A percentile compares a stretch with the other conserved stretches of the same genome.
These are phyloP conservation scores for Casuarius casuarius DNA, from an alignment of 2,113 vertebrate genomes.

Conservation along the genomic window DNA sequence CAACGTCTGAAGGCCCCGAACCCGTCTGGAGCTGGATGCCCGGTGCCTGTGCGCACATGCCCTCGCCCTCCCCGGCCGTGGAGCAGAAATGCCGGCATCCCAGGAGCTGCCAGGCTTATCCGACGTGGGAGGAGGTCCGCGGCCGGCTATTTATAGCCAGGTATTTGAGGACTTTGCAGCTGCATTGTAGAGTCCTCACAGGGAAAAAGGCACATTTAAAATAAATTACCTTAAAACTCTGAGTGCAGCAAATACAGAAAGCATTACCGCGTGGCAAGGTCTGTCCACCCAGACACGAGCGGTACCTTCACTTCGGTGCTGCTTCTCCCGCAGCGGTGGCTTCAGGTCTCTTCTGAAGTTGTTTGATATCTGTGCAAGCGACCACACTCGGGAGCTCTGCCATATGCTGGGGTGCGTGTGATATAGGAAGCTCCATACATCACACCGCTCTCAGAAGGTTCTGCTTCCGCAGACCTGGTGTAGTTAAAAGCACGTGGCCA, in stretches of 20 bases:
- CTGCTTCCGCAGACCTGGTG: neutral
- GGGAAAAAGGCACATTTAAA: neutral
- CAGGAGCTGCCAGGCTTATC: conserved; percentile 34
- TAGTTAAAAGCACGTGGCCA: neutral
- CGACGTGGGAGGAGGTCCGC: neutral
- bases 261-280: accelerated
- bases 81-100: conserved; percentile 59
- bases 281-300: neutral
- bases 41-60: neutral
- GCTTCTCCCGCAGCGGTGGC: accelerated
- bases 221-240: neutral
- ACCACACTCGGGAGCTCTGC: neutral
- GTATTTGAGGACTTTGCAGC: conserved; percentile 27
- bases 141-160: conserved; percentile 28
- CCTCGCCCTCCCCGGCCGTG: neutral
- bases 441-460: neutral
- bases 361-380: neutral
- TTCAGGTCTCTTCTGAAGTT: neutral
- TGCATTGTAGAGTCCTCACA: neutral
- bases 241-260: neutral
- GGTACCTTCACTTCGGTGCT: neutral
- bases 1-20: neutral
- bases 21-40: neutral
- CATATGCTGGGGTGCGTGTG: neutral
- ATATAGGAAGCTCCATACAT: neutral